These are phyloP conservation scores for Drosophila oshimai DNA, from an alignment of 1,140 invertebrate genomes.

Conservation along the genomic window DNA sequence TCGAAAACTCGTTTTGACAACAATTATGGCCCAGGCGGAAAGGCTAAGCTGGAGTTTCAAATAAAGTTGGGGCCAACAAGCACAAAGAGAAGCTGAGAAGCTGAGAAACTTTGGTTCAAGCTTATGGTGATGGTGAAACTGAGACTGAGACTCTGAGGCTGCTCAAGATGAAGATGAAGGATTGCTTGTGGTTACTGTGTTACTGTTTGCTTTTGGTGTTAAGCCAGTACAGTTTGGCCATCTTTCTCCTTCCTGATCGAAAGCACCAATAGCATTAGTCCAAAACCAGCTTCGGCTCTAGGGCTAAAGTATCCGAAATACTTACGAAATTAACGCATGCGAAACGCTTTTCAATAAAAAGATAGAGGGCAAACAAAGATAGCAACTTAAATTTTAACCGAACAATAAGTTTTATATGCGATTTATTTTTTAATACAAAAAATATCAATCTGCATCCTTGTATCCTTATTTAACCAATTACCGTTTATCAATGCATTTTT, in stretches of 20 bases:
- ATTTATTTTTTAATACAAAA: no score
- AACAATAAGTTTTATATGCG: no score
- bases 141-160: no score
- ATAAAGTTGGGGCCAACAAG: constrained; percentile 10
- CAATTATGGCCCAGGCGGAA: constrained; percentile 31
- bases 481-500: no score
- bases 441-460: no score
- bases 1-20: constrained; percentile 22
- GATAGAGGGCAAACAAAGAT: neutral
- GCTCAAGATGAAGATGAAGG: constrained; percentile 17
- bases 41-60: constrained; percentile 22
- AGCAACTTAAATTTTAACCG: no score
- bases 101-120: no score
- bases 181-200: constrained; percentile 23
- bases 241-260: constrained; percentile 42
- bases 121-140: neutral
- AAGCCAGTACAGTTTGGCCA: constrained; percentile 51
- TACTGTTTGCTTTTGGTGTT: constrained; percentile 25
- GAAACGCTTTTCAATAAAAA: neutral
- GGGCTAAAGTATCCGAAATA: neutral
- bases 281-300: neutral
- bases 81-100: neutral
- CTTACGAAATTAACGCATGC: no score
- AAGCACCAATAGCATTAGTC: constrained; percentile 30
- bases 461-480: no score